These are phyloP conservation scores for Acanthoscelides obtectus DNA, from an alignment of 2,888 invertebrate species.

Conservation along the genomic window DNA sequence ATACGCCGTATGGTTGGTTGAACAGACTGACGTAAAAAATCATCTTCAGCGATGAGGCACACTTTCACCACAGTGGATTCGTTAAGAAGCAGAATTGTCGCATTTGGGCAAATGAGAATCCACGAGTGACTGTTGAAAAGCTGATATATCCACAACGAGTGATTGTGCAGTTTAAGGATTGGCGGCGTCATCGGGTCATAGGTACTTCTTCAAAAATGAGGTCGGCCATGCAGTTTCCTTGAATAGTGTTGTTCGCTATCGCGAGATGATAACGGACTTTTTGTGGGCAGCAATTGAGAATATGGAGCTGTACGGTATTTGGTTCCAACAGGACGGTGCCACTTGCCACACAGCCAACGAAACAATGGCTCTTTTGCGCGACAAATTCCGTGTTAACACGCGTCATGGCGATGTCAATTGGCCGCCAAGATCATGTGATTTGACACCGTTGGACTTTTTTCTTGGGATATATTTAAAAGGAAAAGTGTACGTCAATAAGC, in stretches of 20 bases:
- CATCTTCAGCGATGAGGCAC: conserved; percentile 4
- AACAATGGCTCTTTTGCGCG: neutral
- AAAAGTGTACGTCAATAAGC: neutral
- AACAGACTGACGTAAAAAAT: neutral
- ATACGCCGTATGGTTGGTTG: conserved; percentile 1
- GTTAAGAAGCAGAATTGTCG: conserved; percentile 1
- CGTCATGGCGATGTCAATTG: neutral
- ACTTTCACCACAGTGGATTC: conserved; percentile 1
- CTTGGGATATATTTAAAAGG: neutral
- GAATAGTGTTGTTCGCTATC: conserved; percentile 16
- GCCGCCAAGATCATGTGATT: neutral
- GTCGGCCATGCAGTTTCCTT: conserved; percentile 12
- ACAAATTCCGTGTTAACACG: neutral
- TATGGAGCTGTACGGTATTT: conserved; percentile 6
- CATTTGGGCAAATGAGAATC: conserved; percentile 3
- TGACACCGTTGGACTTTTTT: neutral
- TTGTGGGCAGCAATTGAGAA: conserved; percentile 5
- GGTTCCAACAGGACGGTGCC: conserved; percentile 18
- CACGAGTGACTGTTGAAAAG: conserved; percentile 1
- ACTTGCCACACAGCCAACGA: conserved; percentile 8
- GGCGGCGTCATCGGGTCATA: conserved; percentile 14
- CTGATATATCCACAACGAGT: conserved; percentile 2
- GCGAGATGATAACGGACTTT: conserved; percentile 13
- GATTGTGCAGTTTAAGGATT: conserved; percentile 8
- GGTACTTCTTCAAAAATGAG: conserved; percentile 24